phyloP scores from a whole-genome alignment of 2,113 vertebrate species.

The Strix aluco region DNA sequence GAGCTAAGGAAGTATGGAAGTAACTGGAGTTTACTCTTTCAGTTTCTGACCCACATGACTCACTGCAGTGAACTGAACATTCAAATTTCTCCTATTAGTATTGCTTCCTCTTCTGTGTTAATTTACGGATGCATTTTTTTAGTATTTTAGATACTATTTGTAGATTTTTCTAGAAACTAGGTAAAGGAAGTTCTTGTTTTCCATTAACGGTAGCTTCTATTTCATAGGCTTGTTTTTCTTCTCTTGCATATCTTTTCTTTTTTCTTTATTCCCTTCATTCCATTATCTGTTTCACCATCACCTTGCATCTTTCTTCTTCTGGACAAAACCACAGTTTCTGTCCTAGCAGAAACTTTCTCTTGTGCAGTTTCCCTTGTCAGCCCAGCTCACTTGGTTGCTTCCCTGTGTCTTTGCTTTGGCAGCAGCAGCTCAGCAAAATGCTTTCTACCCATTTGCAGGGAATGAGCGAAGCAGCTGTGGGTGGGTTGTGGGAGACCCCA shows the following conservation, averaged over 20 bases:
- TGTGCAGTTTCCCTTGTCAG: rapidly evolving
- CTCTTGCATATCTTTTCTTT: background rate
- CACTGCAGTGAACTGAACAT: background rate
- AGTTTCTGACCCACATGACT: background rate
- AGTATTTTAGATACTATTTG: background rate
- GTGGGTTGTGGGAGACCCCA: background rate
- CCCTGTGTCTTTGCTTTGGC: rapidly evolving
- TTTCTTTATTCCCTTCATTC: background rate
- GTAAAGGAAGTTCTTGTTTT: background rate
- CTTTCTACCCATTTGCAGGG: background rate
- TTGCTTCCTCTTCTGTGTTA: background rate
- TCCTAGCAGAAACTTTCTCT: background rate
- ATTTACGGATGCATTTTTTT: background rate
- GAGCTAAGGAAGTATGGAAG: background rate
- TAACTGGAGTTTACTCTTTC: background rate
- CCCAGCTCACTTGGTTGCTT: rapidly evolving
- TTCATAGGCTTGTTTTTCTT: background rate
- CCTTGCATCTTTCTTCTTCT: background rate
- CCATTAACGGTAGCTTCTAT: background rate
- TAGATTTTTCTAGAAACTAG: background rate
- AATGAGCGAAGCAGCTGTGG: background rate
- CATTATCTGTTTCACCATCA: background rate
- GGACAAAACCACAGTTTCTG: background rate
- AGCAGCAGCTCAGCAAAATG: background rate
- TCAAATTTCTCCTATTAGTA: background rate